Conservation (phyloP, 64 coral and sea anemone species). For the Montipora sp. region DNA sequence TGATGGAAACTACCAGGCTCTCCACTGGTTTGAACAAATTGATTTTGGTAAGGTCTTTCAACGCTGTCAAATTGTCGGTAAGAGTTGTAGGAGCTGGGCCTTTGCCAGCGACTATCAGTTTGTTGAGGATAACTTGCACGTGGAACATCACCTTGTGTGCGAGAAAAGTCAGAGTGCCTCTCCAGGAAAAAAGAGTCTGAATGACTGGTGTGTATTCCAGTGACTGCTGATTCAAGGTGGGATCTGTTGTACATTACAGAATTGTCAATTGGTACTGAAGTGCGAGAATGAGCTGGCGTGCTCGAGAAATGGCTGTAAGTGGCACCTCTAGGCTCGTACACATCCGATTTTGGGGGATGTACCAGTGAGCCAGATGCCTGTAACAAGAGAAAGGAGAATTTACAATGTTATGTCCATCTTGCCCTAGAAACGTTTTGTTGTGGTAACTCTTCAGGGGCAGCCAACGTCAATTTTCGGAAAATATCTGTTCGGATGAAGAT, state of each 20-base stretch:
- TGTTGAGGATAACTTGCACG: neutral
- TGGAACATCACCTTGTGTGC: neutral
- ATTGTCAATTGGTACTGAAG: neutral
- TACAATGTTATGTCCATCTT: neutral
- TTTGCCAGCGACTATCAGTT: conserved; percentile 20
- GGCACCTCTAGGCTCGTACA: neutral
- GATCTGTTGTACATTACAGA: neutral
- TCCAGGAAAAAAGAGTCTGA: neutral
- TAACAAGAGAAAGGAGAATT: neutral
- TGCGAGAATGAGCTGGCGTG: neutral
- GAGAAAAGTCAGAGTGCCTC: neutral
- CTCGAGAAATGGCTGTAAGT: neutral
- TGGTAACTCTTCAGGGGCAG: no score
- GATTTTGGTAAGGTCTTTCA: conserved; percentile 24
- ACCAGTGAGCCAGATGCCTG: neutral
- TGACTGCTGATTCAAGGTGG: neutral
- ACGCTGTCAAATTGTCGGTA: neutral
- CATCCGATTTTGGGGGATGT: neutral
- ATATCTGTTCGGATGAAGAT: no score
- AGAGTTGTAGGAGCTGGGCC: conserved; percentile 6
- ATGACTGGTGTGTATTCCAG: neutral
- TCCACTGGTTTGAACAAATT: neutral
- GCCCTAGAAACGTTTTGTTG: no score
- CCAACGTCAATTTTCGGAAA: no score
- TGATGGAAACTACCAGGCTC: neutral